Evolutionary conservation across 2,113 vertebrate genomes (phyloP), one percentile per base, ranked within the genome.

Genomic region (Bubo bubo): DNA sequence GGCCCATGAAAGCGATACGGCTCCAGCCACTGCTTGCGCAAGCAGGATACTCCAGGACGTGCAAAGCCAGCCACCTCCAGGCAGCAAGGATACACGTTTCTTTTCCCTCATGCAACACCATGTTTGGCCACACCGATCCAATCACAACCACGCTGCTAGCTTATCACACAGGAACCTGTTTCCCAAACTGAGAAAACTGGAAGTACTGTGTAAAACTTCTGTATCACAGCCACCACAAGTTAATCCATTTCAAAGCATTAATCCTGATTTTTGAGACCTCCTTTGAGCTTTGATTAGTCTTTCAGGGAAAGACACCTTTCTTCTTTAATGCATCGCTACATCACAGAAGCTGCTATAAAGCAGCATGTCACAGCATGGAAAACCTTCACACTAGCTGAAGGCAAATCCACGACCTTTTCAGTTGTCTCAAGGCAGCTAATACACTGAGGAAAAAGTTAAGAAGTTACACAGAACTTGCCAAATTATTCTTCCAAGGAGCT

Each of bases 121-220:
- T 0, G 32, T 35, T 53, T 20, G 50, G 72, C 62, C 45, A 60
- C 50, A 5, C 9, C 0, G 6, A 66, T 20, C 15, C 58, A 39
- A 52, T 47, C 22, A 10, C 12, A 19, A 60, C 34, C 37, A 30
- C 1, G 1, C 32, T 0, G 0, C 53, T 30, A 23, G 18, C 52
- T 89, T 27, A 39, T 21, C 66, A 39, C 27, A 24, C 23, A n/a
- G 50, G 22, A 73, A 55, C n/a, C 68, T 28, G 15, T 22, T 32
- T 43, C 58, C 43, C 3, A 4, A 50, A 53, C 28, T 11, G 41
- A 43, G 37, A 21, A 28, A n/a, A 30, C n/a, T 11, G 6, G 28
- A 52, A 47, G 45, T 13, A 39, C 21, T 0, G 2, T 13, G 39
- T 28, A 75, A 71, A 50, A 59, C 26, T 24, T 79, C 56, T 32